Evolutionary conservation across 2,797 vertebrate species (phyloP), one percentile per base, ranked within the genome.

Genomic region (Distichodus sexfasciatus): DNA sequence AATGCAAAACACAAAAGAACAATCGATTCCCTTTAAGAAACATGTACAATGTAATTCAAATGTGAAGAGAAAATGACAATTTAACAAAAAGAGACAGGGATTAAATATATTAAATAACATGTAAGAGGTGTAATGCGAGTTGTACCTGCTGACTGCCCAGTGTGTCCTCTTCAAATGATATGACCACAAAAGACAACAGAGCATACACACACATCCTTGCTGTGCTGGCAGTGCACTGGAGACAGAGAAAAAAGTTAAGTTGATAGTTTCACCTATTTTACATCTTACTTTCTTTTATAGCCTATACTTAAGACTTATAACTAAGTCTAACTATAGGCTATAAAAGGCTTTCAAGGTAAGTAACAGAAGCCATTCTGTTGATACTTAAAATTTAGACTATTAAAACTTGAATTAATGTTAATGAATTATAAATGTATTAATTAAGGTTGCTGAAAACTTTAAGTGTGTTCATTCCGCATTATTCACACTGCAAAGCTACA

Each of bases 191-290:
- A 2, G 96, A 98, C 2, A 98, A 90, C n/a, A 98, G 94, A 6
- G 96, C 95, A 0, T 98, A 98, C 76, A 98, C 76, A 33, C 96
- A 98, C 94, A 98, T 93, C 78, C 95, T 96, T 0, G 95, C 95
- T 0, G 97, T 99, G 82, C 94, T 99, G 51, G 93, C 94, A 55
- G 94, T 97, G 65, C 95, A 98, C 97, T 99, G 81, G 1, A 80
- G 81, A 2, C 14, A 19, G 41, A 72, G 6, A 59, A 15, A 72
- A 8, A 15, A n/a, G n/a, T n/a, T n/a, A n/a, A n/a, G n/a, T n/a
- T n/a, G n/a, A n/a, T n/a, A n/a, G n/a, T n/a, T n/a, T n/a, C n/a
- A n/a, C n/a, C n/a, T n/a, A n/a, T n/a, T n/a, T n/a, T n/a, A n/a
- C n/a, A n/a, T n/a, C n/a, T n/a, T n/a, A n/a, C n/a, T n/a, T n/a